These are phyloP conservation scores for Eupristina koningsbergeri DNA, from an alignment of 1,140 invertebrate species.

Conservation along the genomic window DNA sequence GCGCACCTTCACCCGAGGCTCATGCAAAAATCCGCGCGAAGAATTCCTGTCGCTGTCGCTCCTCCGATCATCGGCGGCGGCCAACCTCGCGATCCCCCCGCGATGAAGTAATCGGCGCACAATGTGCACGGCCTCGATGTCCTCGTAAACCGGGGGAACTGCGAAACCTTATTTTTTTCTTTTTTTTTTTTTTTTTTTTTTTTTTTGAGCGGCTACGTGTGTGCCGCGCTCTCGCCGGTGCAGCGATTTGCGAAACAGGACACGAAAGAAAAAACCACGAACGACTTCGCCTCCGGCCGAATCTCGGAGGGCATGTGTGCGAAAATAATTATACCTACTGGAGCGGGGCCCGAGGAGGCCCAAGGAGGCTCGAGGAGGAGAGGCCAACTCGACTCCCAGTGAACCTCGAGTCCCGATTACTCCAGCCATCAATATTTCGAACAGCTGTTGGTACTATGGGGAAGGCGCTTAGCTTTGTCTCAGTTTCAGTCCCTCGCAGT, in stretches of 20 bases:
- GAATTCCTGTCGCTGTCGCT: background rate
- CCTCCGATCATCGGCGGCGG: background rate
- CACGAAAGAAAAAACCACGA: conserved; percentile 8
- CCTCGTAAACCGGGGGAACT: background rate
- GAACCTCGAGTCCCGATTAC: background rate
- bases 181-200: background rate
- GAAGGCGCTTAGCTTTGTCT: background rate
- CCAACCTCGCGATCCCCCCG: background rate
- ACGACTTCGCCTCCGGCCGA: background rate
- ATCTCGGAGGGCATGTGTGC: background rate
- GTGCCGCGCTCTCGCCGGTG: too few relatives aligned
- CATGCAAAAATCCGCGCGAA: background rate
- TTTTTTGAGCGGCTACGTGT: background rate
- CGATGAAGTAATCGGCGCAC: background rate
- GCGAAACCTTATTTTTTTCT: background rate
- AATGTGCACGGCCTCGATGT: background rate
- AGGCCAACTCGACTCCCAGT: too few relatives aligned
- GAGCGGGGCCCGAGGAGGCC: background rate
- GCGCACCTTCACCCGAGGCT: too few relatives aligned
- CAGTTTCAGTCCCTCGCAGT: too few relatives aligned
- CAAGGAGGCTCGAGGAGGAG: background rate
- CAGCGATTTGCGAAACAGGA: conserved; percentile 18
- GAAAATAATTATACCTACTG: conserved; percentile 1
- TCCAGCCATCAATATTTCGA: background rate
- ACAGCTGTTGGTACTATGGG: background rate